Evolutionary conservation across 30 jellyfish, hydroid and myxozoan species (phyloP).

Genomic region (Catostylus mosaicus): DNA sequence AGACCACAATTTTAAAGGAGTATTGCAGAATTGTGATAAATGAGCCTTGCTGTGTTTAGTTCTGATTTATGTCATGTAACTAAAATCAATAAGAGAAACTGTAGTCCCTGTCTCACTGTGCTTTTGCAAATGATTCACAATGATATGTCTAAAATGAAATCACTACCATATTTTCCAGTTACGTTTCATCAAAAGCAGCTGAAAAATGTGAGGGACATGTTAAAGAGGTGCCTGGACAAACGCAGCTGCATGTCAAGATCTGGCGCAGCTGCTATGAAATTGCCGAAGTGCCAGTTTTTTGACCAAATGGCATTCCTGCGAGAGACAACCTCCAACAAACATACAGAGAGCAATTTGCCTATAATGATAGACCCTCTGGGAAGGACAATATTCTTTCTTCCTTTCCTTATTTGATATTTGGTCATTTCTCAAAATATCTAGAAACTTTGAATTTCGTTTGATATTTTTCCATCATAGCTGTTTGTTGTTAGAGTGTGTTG

Average conservation of each 20-base stretch:
- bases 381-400: neutral
- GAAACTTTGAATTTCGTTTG: neutral
- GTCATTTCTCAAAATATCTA: neutral
- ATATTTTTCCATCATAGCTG: neutral
- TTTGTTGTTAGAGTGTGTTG: neutral
- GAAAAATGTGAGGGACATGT: neutral
- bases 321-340: constrained; percentile 47
- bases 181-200: neutral
- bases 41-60: neutral
- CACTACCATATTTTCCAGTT: neutral
- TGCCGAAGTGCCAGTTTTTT: constrained; percentile 51
- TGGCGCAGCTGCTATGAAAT: constrained; percentile 53
- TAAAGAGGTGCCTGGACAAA: neutral
- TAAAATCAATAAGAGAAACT: neutral
- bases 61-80: neutral
- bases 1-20: neutral
- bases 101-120: constrained; percentile 3
- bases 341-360: constrained; percentile 40
- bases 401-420: neutral
- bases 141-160: neutral
- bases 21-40: neutral
- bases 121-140: neutral
- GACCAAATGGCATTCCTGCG: constrained; percentile 45
- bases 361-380: constrained; percentile 10
- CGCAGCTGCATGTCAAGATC: constrained; percentile 4